These are phyloP conservation scores for Scophthalmus maximus DNA, from an alignment of 2,113 vertebrate species.

Conservation along the genomic window DNA sequence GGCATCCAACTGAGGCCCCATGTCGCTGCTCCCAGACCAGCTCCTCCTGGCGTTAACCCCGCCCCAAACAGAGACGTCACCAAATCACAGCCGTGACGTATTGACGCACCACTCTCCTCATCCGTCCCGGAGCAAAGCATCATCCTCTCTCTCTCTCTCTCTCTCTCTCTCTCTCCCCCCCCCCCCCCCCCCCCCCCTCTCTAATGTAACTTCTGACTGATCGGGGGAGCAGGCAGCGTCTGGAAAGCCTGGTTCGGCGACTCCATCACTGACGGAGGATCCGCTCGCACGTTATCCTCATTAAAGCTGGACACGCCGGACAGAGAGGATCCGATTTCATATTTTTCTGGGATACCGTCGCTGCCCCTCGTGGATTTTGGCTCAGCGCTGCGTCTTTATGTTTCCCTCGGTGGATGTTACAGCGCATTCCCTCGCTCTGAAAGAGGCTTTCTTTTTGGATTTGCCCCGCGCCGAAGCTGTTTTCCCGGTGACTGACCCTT, in stretches of 20 bases:
- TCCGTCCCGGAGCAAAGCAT: slow-evolving; percentile 86
- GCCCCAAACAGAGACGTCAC: slow-evolving; percentile 84
- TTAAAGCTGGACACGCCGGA: slow-evolving; percentile 55
- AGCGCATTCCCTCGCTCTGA: slow-evolving; percentile 40
- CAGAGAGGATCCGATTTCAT: slow-evolving; percentile 42
- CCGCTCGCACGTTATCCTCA: slow-evolving; percentile 18
- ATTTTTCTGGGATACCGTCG: slow-evolving; percentile 33
- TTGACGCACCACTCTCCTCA: slow-evolving; percentile 86
- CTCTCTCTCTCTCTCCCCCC: slow-evolving; percentile 46
- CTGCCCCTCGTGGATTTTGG: slow-evolving; percentile 50
- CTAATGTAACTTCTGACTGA: slow-evolving; percentile 78
- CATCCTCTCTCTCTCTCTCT: slow-evolving; percentile 59
- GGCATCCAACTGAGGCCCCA: slow-evolving; percentile 1
- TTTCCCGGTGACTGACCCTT: slow-evolving; percentile 48
- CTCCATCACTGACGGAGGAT: slow-evolving; percentile 47
- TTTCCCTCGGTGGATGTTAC: slow-evolving; percentile 49
- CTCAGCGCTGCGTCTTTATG: slow-evolving; percentile 15
- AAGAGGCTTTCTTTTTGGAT: slow-evolving; percentile 60
- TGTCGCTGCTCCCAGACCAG: slow-evolving; percentile 81
- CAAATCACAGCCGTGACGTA: slow-evolving; percentile 88
- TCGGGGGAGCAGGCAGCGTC: slow-evolving; percentile 63
- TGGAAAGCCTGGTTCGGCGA: slow-evolving; percentile 61
- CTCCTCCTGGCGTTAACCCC: slow-evolving; percentile 82
- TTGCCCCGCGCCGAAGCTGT: slow-evolving; percentile 29
- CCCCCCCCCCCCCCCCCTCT: slow-evolving; percentile 68